Evolutionary conservation across 2,888 invertebrate species (phyloP), one percentile per base, ranked within the genome.

Genomic region (Oxytorus armatus): DNA sequence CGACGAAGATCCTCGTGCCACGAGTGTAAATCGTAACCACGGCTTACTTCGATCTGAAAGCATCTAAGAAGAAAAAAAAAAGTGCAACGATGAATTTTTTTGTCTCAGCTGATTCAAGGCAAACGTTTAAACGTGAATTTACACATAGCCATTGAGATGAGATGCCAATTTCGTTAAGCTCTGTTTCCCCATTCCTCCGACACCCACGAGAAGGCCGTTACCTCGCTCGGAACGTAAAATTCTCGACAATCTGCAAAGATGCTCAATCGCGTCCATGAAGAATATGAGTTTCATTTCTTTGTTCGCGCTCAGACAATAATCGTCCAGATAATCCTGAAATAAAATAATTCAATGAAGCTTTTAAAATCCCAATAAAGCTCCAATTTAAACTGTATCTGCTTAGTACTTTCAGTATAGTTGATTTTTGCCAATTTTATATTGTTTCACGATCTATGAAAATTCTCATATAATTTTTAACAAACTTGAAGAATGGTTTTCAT

Each of bases 141-240:
- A 94, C 94, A 95, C 96, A 93, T 97, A 98, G 79, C 95, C 96
- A 86, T 97, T 97, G 76, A 97, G 93, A 88, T 96, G 96, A 0
- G 97, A 95, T 0, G 97, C 97, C 8, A 98, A 93, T 59, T 95
- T 95, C 0, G 98, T 97, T 42, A 98, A 93, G 81, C 97, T 97
- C 88, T 98, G 96, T 72, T 98, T 95, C 77, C 98, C 98, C 92
- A 97, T 96, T 47, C 98, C 98, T 3, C 98, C 97, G 0, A 97
- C 96, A 0, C 97, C 97, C 23, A 98, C 97, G 84, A 98, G 93
- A 47, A 98, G 93, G 18, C 96, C 96, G 92, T 98, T 97, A 4
- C 98, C 98, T 42, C 98, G 94, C 91, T 98, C 97, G 7, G 96
- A 95, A 11, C 97, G 93, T 84, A 98, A 92, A 81, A 98, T 95